phyloP scores from a whole-genome alignment of 2,888 invertebrate genomes.

The Microchrysa polita region DNA sequence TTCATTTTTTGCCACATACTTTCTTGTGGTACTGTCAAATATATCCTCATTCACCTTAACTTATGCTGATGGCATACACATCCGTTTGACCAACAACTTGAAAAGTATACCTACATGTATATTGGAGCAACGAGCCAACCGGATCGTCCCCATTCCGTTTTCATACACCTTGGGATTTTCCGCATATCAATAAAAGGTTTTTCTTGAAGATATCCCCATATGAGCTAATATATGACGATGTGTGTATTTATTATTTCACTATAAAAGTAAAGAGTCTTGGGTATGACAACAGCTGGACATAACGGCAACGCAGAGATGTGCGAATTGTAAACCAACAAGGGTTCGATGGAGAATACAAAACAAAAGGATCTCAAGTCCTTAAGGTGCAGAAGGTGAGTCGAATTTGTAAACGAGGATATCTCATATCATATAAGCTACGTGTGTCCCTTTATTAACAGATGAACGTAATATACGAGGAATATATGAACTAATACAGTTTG shows the following conservation, averaged over 20 bases:
- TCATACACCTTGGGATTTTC: conserved; percentile 41
- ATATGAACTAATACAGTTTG: conserved; percentile 14
- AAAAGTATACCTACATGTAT: no score
- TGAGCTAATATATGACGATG: conserved; percentile 44
- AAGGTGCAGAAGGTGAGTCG: conserved; percentile 43
- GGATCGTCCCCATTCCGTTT: conserved; percentile 7
- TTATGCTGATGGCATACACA: conserved; percentile 42
- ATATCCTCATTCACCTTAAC: conserved; percentile 44
- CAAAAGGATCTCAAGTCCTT: conserved; percentile 7
- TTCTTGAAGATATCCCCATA: conserved; percentile 36
- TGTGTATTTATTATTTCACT: conserved; percentile 51
- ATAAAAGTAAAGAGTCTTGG: conserved; percentile 50
- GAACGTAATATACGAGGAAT: conserved; percentile 1
- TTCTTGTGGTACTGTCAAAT: neutral
- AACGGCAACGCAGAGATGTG: conserved; percentile 48
- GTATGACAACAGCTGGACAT: conserved; percentile 50
- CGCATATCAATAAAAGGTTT: conserved; percentile 19
- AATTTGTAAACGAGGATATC: conserved; percentile 44
- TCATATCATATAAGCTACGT: conserved; percentile 44
- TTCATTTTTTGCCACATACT: neutral
- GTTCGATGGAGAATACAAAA: neutral
- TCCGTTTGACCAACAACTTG: neutral
- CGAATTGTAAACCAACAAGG: conserved; percentile 36
- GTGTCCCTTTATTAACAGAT: conserved; percentile 41
- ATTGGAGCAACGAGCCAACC: neutral